phyloP scores from a whole-genome alignment of 2,113 vertebrate species.

The Platichthys stellatus region DNA sequence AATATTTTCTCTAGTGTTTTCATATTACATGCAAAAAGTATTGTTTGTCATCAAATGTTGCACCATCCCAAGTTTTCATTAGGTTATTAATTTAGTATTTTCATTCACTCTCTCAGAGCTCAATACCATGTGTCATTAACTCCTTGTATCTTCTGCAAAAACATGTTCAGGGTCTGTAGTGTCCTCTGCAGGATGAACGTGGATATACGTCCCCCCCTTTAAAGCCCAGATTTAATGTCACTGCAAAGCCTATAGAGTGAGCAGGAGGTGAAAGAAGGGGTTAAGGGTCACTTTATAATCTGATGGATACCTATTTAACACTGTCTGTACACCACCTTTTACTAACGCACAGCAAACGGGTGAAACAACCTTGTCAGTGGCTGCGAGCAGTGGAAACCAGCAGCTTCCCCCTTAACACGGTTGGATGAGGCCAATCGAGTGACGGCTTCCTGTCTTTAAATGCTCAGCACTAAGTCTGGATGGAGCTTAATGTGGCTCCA shows the following conservation, averaged over 20 bases:
- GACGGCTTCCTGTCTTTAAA: slow-evolving; percentile 36
- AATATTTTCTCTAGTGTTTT: not conserved
- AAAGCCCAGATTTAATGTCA: slow-evolving; percentile 7
- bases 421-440: slow-evolving; percentile 3
- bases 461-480: slow-evolving; percentile 41
- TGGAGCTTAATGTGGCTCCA: slow-evolving; percentile 1
- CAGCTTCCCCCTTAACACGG: not conserved
- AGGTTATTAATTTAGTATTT: too few relatives aligned
- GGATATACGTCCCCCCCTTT: not conserved
- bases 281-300: slow-evolving; percentile 8
- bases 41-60: not conserved
- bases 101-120: too few relatives aligned
- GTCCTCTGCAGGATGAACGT: not conserved
- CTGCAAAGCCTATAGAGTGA: slow-evolving; percentile 7
- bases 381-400: not conserved
- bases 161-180: not conserved
- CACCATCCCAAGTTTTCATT: too few relatives aligned
- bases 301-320: not conserved
- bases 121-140: too few relatives aligned
- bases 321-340: not conserved
- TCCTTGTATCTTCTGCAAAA: not conserved
- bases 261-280: slow-evolving; percentile 3
- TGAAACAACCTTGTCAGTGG: slow-evolving; percentile 10
- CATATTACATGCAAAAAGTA: not conserved
- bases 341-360: not conserved